A percentile compares a stretch with the other conserved stretches of the same genome.
Conservation (phyloP, 2,113 vertebrate genomes). For the Felis chaus region DNA sequence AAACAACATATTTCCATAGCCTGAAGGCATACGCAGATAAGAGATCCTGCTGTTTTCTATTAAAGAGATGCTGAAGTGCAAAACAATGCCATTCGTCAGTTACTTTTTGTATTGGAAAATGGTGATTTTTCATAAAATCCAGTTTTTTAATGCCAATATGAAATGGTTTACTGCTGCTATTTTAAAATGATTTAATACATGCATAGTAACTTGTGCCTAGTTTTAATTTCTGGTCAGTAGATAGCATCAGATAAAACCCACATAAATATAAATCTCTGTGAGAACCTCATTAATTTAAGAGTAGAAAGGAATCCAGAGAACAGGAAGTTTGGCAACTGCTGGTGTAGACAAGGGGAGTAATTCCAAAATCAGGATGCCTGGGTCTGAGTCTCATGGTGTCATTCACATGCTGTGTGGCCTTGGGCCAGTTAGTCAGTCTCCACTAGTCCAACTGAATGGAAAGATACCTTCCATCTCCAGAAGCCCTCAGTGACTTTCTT, state of each 20-base stretch:
- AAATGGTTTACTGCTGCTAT: background rate
- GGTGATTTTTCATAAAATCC: background rate
- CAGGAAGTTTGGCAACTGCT: background rate
- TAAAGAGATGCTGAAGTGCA: background rate
- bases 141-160: background rate
- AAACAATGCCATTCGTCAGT: background rate
- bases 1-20: background rate
- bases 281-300: background rate
- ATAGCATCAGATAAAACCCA: background rate
- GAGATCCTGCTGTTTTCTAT: background rate
- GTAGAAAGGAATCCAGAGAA: background rate
- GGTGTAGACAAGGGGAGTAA: background rate
- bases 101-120: background rate
- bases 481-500: background rate
- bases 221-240: background rate
- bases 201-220: background rate
- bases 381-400: background rate
- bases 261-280: background rate
- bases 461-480: background rate
- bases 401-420: background rate
- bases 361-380: fast-evolving
- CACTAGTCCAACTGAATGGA: background rate
- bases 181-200: background rate
- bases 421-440: background rate
- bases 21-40: too few relatives aligned